A percentile compares a stretch with the other conserved stretches of the same genome.
Conservation (phyloP, 2,888 invertebrate species). For the Teleogryllus oceanicus region DNA sequence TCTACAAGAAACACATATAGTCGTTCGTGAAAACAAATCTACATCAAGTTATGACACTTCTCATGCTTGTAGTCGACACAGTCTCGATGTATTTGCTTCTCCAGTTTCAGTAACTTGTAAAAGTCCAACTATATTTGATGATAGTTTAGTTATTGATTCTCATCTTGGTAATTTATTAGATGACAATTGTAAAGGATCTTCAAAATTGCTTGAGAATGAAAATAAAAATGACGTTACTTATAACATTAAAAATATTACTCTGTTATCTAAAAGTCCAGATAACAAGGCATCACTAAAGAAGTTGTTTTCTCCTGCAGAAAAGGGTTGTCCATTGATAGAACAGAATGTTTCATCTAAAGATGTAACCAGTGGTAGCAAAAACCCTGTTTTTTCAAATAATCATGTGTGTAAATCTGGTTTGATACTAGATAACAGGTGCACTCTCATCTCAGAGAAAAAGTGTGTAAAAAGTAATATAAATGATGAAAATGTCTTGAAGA, state of each 20-base stretch:
- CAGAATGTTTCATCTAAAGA: background rate
- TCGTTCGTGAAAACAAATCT: too few relatives aligned
- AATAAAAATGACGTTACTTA: background rate
- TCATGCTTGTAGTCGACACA: background rate
- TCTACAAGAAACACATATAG: too few relatives aligned
- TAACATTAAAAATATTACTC: background rate
- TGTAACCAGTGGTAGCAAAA: background rate
- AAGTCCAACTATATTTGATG: constrained; percentile 57
- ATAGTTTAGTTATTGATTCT: constrained; percentile 55
- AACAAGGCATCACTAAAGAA: background rate
- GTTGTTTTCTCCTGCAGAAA: background rate
- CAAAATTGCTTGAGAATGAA: background rate
- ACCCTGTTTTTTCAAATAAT: background rate
- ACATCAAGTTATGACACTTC: too few relatives aligned
- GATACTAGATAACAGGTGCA: background rate
- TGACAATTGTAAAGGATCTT: background rate
- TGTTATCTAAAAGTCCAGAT: background rate
- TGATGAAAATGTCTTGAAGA: background rate
- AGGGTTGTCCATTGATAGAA: background rate
- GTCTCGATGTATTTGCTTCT: constrained; percentile 21
- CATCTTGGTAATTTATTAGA: constrained; percentile 48
- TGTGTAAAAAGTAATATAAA: background rate
- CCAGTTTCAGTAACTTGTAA: background rate
- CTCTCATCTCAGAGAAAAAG: background rate
- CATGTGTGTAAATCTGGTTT: background rate